Conservation (phyloP, 2,888 invertebrate species). For the Argyra leucocephala region DNA sequence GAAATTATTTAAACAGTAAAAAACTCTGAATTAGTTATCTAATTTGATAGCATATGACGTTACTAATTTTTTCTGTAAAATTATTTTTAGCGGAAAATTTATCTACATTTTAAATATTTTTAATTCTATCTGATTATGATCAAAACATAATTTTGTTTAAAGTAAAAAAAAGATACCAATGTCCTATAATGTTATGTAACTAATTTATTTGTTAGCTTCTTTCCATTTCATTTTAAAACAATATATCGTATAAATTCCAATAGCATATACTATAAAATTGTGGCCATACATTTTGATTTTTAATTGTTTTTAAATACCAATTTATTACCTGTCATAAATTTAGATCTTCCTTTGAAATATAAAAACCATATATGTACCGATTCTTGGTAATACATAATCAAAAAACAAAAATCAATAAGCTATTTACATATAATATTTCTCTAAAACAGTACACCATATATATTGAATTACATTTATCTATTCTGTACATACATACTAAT, state of each 20-base stretch:
- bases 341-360: conserved; percentile 78
- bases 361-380: conserved; percentile 86
- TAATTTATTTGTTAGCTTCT: conserved; percentile 63
- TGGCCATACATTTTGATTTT: conserved; percentile 73
- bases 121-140: no score
- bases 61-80: no score
- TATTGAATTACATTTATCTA: no score
- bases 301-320: conserved; percentile 72
- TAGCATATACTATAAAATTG: conserved; percentile 89
- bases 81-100: no score
- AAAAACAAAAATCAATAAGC: no score
- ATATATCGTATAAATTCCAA: conserved; percentile 88
- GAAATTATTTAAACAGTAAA: no score
- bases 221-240: conserved; percentile 67
- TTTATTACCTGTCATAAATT: conserved; percentile 67
- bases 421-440: conserved; percentile 64
- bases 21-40: no score
- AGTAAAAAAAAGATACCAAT: conserved; percentile 26
- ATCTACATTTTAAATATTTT: no score
- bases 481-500: no score
- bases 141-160: no score
- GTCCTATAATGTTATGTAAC: conserved; percentile 55
- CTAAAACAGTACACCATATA: conserved; percentile 65
- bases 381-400: no score
- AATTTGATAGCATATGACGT: no score